Evolutionary conservation across 2,113 vertebrate species (phyloP), one percentile per base, ranked within the genome.

Genomic region (Mystacornis crossleyi): DNA sequence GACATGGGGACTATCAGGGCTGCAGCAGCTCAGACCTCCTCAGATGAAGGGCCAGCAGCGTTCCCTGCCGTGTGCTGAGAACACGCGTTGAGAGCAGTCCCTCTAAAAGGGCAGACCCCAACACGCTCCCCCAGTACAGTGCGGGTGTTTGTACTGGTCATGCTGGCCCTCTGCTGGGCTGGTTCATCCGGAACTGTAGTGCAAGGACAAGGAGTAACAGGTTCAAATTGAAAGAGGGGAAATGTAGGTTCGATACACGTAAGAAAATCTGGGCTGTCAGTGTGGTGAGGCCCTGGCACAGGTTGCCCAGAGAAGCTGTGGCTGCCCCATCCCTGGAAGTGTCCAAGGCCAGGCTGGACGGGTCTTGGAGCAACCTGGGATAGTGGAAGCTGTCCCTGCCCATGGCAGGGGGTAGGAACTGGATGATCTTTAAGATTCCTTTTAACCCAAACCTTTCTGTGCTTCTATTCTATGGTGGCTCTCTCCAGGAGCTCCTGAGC

Each of bases 1-100:
- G 34, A 11, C 42, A 4, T 0, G 0, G 4, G 69, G 47, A 18
- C 20, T 0, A 0, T 2, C 25, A 8, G 66, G 34, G 60, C 36
- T 29, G 43, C 58, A 9, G 54, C 50, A 45, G 57, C 79, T 33
- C 78, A 31, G 10, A 10, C 45, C 40, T 31, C 42, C 55, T 10
- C 12, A 13, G 1, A 3, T 28, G 12, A 25, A 18, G 34, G 3
- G 9, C 55, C 81, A 16, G 2, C 43, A 61, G 20, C 38, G 36
- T 19, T 21, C 55, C 54, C 34, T 42, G 73, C 34, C 51, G 42
- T 24, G 18, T 15, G 38, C 53, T 15, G 43, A 53, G 90, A 51
- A n/a, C 20, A 0, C 0, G 5, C 7, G 18, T 3, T 28, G 48
- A 78, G 42, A 65, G 7, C 47, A 2, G 28, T 2, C 8, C 21